phyloP scores from a whole-genome alignment of 2,113 vertebrate species.

The Ceuthmochares aereus region DNA sequence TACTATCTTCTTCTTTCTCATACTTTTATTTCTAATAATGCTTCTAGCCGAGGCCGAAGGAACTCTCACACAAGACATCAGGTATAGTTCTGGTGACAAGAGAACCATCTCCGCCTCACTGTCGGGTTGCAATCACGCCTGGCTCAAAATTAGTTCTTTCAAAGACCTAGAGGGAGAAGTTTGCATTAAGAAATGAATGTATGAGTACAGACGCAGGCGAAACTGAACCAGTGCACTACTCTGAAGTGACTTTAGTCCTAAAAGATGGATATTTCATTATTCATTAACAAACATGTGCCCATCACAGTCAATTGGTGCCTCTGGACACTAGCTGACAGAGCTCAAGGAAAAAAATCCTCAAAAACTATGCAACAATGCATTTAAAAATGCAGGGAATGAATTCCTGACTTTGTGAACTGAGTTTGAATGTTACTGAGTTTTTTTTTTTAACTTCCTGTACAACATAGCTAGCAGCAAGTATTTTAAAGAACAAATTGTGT shows the following conservation, averaged over 20 bases:
- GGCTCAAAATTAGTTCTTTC: slow-evolving; percentile 38
- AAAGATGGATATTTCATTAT: background rate
- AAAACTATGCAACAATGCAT: background rate
- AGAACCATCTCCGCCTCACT: slow-evolving; percentile 11
- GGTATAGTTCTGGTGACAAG: slow-evolving; percentile 83
- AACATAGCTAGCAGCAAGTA: background rate
- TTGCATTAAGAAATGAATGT: slow-evolving; percentile 73
- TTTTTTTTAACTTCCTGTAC: background rate
- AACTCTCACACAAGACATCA: slow-evolving; percentile 98
- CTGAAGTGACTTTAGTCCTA: background rate
- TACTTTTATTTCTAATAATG: slow-evolving; percentile 80
- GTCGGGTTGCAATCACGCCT: slow-evolving; percentile 53
- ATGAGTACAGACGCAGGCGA: background rate
- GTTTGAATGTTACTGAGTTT: background rate
- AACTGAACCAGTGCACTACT: slow-evolving; percentile 1
- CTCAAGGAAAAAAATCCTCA: background rate
- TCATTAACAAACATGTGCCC: background rate
- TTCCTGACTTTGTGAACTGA: background rate
- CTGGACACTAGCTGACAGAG: background rate
- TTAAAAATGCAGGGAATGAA: background rate
- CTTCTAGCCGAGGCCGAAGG: slow-evolving; percentile 96
- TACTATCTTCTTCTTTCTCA: slow-evolving; percentile 79
- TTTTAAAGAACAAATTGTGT: background rate
- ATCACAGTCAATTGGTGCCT: background rate
- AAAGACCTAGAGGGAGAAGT: slow-evolving; percentile 63